Evolutionary conservation across 2,888 invertebrate species (phyloP).

Genomic region (Hyposoter didymator): DNA sequence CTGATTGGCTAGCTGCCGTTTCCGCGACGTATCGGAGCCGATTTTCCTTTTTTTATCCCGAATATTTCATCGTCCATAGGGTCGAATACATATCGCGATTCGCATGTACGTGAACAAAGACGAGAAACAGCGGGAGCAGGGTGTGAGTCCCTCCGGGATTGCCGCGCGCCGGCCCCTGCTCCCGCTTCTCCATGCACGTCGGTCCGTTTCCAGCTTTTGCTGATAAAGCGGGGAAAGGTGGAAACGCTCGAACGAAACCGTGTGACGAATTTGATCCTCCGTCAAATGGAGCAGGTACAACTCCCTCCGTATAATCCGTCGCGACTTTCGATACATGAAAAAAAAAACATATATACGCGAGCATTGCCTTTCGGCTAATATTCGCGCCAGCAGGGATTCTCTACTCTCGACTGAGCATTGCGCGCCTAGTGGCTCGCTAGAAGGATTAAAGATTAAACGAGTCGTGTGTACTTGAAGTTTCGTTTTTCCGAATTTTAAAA

Average conservation of each 20-base stretch:
- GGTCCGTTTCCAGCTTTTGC: constrained; percentile 10
- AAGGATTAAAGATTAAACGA: constrained; percentile 54
- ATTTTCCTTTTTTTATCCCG: constrained; percentile 27
- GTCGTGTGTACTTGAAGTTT: constrained; percentile 42
- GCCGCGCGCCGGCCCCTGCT: constrained; percentile 17
- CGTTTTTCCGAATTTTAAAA: constrained; percentile 43
- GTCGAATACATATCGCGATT: constrained; percentile 2
- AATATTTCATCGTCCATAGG: constrained; percentile 47
- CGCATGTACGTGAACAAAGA: neutral
- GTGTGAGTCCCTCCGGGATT: constrained; percentile 33
- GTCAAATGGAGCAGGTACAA: constrained; percentile 63
- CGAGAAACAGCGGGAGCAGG: neutral
- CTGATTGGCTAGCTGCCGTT: constrained; percentile 50
- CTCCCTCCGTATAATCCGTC: constrained; percentile 57
- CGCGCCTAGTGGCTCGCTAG: constrained; percentile 4
- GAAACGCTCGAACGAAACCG: constrained; percentile 48
- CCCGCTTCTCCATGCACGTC: neutral
- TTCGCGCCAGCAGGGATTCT: constrained; percentile 17
- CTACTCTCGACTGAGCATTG: constrained; percentile 12
- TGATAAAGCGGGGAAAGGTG: constrained; percentile 36
- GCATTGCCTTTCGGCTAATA: constrained; percentile 28
- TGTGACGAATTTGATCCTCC: constrained; percentile 61
- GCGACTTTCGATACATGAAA: constrained; percentile 59
- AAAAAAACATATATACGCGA: neutral
- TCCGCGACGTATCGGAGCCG: constrained; percentile 33